Base-by-base conservation (phyloP, 2,113 vertebrate species). In the Rousettus leschenaultii region DNA sequence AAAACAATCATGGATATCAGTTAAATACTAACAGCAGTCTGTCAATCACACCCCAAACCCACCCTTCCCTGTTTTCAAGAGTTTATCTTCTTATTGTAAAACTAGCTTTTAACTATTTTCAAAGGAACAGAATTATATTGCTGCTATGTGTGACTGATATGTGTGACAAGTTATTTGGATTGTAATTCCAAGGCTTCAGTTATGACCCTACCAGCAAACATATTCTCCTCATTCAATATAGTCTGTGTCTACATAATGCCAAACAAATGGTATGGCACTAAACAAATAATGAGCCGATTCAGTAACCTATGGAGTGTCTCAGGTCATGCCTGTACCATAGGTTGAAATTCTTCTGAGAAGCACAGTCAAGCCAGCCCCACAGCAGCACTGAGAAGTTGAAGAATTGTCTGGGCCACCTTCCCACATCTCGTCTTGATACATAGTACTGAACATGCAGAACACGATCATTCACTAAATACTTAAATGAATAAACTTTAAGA, bases 1-100 rank as follows among this genome's bases (percentile, higher is more conserved):
- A 89, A 97, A 97, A 66, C 48, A 96, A 78, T 88, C 91, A 48
- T 83, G 66, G 74, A 43, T 94, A 95, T 95, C 94, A 97, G 88
- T 97, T 95, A 97, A 97, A 90, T 94, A 90, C 61, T 92, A 97
- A 95, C 94, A 94, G 94, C 87, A 94, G 66, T 78, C 80, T 97
- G 96, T 96, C 97, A 95, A 88, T 98, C 96, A 97, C 78, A 86
- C n/a, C 59, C 30, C 77, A 95, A 73, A 9, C 75, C 30, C 11
- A 9, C 38, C 59, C 85, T 71, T 96, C 73, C 53, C n/a, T 78
- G 82, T 94, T 97, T 97, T 95, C 66, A 95, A 94, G 82, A 94
- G n/a, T 68, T 96, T 97, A 94, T 95, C 92, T 97, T 96, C 96
- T 95, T 97, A 97, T 96, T 97, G 95, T 96, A 95, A 97, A 98